Evolutionary conservation across 2,113 vertebrate genomes (phyloP).

Genomic region (Saccopteryx bilineata): DNA sequence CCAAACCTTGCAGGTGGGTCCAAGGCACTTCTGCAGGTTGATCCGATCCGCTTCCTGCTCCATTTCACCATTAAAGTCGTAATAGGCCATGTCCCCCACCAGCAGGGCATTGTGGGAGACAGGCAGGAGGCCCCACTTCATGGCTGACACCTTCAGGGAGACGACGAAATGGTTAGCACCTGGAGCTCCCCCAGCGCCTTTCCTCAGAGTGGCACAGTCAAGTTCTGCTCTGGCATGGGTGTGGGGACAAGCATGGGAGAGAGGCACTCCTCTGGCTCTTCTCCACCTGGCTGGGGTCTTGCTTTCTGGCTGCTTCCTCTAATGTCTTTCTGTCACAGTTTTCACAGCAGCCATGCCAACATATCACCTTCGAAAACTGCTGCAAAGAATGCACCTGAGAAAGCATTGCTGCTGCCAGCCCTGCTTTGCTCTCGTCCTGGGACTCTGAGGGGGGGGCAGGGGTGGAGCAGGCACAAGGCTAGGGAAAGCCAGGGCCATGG

Average conservation of each 20-base stretch:
- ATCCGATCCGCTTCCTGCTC: constrained; percentile 95
- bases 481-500: neutral
- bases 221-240: neutral
- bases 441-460: neutral
- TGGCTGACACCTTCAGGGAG: constrained; percentile 93
- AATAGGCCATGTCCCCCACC: constrained; percentile 95
- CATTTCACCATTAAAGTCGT: constrained; percentile 95
- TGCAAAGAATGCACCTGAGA: neutral
- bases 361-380: neutral
- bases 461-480: neutral
- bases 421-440: neutral
- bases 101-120: constrained; percentile 96
- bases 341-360: neutral
- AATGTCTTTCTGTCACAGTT: neutral
- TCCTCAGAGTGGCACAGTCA: neutral
- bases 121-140: constrained; percentile 96
- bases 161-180: neutral
- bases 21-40: constrained; percentile 96
- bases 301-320: neutral
- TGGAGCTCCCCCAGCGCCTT: neutral
- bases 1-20: constrained; percentile 96
- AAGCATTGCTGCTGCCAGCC: neutral
- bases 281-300: neutral
- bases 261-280: neutral
- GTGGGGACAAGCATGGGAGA: neutral